Evolutionary conservation across 23 tunicate genomes (phyloP).

Genomic region (Ascidia mentula): DNA sequence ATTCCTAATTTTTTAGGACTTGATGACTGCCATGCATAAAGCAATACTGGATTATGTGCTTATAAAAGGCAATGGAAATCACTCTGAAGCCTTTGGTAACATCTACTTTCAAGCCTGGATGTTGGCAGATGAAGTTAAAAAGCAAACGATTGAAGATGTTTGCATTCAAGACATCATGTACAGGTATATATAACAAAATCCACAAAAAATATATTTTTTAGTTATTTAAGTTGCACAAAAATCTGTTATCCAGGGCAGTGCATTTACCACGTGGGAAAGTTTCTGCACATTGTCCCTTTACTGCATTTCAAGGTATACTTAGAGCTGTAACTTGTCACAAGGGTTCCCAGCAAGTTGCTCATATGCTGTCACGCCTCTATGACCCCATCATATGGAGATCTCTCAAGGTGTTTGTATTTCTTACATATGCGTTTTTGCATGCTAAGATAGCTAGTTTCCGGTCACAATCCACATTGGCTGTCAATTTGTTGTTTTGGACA

Average conservation of each 20-base stretch:
- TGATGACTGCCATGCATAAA: neutral
- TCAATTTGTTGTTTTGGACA: too few species aligned
- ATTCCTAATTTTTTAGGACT: neutral
- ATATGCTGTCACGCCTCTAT: conserved; percentile 65
- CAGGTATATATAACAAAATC: conserved; percentile 45
- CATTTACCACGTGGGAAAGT: conserved; percentile 30
- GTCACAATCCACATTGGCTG: too few species aligned
- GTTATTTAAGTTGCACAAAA: neutral
- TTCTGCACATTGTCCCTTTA: conserved; percentile 19
- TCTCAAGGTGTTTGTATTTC: too few species aligned
- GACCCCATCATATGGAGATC: conserved; percentile 89
- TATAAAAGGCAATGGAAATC: neutral
- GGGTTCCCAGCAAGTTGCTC: conserved; percentile 42
- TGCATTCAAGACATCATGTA: conserved; percentile 86
- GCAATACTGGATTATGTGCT: neutral
- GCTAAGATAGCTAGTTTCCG: too few species aligned
- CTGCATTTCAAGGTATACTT: conserved; percentile 30
- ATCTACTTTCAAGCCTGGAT: conserved; percentile 75
- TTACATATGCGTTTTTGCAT: too few species aligned
- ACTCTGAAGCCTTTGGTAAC: conserved; percentile 42
- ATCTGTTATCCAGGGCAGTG: conserved; percentile 42
- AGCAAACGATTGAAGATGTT: conserved; percentile 53
- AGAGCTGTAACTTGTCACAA: conserved; percentile 40
- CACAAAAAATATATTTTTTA: neutral
- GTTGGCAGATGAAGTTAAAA: conserved; percentile 40